Conservation (phyloP, 2,113 vertebrate genomes). For the Monopterus albus region DNA sequence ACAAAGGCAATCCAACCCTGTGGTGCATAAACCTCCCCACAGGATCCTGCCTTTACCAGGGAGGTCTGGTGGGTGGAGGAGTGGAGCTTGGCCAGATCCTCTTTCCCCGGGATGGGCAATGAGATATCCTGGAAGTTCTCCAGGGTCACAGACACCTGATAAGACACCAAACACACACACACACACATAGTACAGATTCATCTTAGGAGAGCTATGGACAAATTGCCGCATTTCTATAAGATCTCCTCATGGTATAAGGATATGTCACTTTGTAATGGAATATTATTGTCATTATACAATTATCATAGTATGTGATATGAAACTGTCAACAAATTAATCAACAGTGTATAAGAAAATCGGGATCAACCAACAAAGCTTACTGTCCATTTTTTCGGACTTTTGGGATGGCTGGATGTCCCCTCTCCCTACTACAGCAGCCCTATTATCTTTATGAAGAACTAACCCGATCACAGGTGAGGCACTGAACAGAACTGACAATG, state of each 20-base stretch:
- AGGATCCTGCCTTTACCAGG: conserved; percentile 94
- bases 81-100: conserved; percentile 98
- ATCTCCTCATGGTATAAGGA: background rate
- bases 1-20: conserved; percentile 98
- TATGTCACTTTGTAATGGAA: background rate
- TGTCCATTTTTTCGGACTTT: background rate
- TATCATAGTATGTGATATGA: background rate
- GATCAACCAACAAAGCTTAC: background rate
- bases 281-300: background rate
- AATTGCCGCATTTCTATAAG: background rate
- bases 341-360: background rate
- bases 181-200: background rate
- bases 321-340: background rate
- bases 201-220: background rate
- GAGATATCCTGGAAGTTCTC: conserved; percentile 99
- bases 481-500: conserved; percentile 97
- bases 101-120: conserved; percentile 97
- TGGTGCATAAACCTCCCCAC: conserved; percentile 94
- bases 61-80: conserved; percentile 94
- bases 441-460: conserved; percentile 26
- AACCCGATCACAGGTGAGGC: conserved; percentile 97
- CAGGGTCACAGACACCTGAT: conserved; percentile 93
- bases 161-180: conserved; percentile 84
- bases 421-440: background rate
- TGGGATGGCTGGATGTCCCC: background rate